Percentiles rank a stretch among this genome's conserved stretches.
phyloP scores from a whole-genome alignment of 2,797 vertebrate species.

The Selene dorsalis region DNA sequence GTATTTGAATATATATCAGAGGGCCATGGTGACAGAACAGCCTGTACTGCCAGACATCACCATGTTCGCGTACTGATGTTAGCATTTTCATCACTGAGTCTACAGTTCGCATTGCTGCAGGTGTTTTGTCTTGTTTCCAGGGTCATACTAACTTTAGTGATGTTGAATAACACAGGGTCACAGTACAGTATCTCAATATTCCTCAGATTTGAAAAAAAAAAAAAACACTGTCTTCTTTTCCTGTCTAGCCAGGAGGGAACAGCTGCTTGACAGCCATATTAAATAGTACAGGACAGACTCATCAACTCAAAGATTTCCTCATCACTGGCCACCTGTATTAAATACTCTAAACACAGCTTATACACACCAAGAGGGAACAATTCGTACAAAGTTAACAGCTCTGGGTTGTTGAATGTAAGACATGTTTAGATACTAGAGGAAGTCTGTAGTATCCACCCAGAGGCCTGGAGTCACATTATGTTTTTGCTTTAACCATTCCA shows the following conservation, averaged over 20 bases:
- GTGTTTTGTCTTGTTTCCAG: not conserved
- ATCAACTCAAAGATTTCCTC: constrained; percentile 19
- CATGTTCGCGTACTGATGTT: not conserved
- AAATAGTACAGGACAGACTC: not conserved
- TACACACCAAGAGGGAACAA: not conserved
- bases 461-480: not conserved
- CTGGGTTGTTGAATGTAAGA: not conserved
- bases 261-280: not conserved
- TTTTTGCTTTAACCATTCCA: constrained; percentile 1
- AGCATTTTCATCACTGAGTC: not conserved
- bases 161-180: not conserved
- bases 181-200: not conserved
- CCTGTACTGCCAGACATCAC: not conserved
- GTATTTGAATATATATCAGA: no score
- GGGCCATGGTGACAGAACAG: not conserved
- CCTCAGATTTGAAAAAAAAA: not conserved
- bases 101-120: not conserved
- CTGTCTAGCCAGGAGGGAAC: not conserved
- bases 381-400: not conserved
- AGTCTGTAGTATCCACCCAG: not conserved
- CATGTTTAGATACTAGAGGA: not conserved
- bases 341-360: constrained; percentile 4
- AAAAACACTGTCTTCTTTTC: not conserved
- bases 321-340: constrained; percentile 17
- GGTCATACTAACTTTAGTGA: not conserved